Conservation (phyloP, 53 echinoderm and acorn worm genomes). For the Holothuria leucospilota region DNA sequence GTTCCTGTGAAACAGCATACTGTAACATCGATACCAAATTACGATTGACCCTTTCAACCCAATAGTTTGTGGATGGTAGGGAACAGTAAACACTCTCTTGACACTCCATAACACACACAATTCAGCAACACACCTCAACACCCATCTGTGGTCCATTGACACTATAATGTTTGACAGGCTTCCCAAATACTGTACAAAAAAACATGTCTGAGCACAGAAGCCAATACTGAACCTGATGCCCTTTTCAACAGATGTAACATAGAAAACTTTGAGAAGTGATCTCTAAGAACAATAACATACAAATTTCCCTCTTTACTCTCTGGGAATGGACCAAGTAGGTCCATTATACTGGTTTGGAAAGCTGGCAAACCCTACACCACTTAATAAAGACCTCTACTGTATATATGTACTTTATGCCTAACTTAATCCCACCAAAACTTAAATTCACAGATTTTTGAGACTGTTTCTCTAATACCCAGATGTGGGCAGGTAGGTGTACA, state of each 20-base stretch:
- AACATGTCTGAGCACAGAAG: background rate
- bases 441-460: slow-evolving; percentile 24
- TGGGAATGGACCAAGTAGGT: slow-evolving; percentile 57
- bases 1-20: background rate
- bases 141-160: background rate
- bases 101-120: background rate
- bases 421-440: slow-evolving; percentile 43
- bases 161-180: background rate
- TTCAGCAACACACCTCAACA: background rate
- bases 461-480: background rate
- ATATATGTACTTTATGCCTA: slow-evolving; percentile 1
- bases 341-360: slow-evolving; percentile 61
- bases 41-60: background rate
- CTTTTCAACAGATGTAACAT: background rate
- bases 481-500: slow-evolving; percentile 18
- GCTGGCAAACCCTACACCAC: slow-evolving; percentile 39
- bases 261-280: slow-evolving; percentile 1
- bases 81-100: background rate
- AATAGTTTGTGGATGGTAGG: slow-evolving; percentile 6
- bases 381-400: slow-evolving; percentile 41
- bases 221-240: background rate
- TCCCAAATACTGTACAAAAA: background rate
- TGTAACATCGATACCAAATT: background rate
- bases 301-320: slow-evolving; percentile 48
- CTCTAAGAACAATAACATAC: slow-evolving; percentile 20